These are phyloP conservation scores for Mylabris phalerata DNA, from an alignment of 1,140 invertebrate species.

Conservation along the genomic window DNA sequence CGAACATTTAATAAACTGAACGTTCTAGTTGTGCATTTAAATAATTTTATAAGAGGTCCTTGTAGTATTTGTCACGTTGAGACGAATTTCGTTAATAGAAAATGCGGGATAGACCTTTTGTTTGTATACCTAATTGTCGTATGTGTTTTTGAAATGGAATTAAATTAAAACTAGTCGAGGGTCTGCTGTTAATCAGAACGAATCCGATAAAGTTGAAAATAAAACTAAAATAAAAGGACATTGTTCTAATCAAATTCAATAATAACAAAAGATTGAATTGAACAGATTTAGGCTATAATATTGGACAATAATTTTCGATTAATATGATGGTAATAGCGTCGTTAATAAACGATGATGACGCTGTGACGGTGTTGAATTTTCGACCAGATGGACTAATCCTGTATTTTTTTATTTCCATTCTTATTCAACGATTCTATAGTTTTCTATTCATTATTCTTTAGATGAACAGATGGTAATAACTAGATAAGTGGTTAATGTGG, in stretches of 20 bases:
- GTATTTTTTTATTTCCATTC: background rate
- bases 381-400: conserved; percentile 1
- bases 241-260: conserved; percentile 9
- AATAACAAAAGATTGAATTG: too few species aligned
- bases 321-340: conserved; percentile 1
- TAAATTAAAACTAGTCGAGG: conserved; percentile 9
- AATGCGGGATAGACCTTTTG: background rate
- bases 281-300: background rate
- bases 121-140: conserved; percentile 11
- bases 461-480: conserved; percentile 18
- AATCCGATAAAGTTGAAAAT: background rate
- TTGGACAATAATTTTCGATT: conserved; percentile 17
- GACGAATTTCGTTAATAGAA: too few species aligned
- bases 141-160: conserved; percentile 9
- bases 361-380: conserved; percentile 7
- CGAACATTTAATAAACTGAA: too few species aligned
- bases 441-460: conserved; percentile 14
- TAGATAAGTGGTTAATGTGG: conserved; percentile 20
- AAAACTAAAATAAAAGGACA: conserved; percentile 6
- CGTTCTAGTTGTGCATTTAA: too few species aligned
- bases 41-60: too few species aligned
- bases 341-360: background rate
- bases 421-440: conserved; percentile 6
- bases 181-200: background rate
- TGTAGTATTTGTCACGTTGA: too few species aligned